Conservation (phyloP, 2,113 vertebrate genomes). For the Arvicanthis niloticus region DNA sequence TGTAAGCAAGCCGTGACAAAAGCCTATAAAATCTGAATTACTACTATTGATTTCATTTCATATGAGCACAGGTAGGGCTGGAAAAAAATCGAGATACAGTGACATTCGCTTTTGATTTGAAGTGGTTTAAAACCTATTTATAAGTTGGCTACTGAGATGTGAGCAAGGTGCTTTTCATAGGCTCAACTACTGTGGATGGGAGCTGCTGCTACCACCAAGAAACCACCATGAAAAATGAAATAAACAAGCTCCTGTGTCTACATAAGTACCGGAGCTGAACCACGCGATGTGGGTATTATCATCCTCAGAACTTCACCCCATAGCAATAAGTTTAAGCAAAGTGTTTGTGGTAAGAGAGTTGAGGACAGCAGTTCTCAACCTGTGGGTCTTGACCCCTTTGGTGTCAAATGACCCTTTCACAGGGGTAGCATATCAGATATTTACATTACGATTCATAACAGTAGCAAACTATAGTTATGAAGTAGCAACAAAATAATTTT, state of each 20-base stretch:
- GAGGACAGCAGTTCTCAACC: not conserved
- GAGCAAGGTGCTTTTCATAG: not conserved
- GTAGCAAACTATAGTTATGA: not conserved
- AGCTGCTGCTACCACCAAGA: not conserved
- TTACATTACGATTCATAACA: not conserved
- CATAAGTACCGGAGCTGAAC: not conserved
- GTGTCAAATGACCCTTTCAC: not conserved
- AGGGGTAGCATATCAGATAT: not conserved
- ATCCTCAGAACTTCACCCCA: not conserved
- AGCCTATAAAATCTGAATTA: conserved; percentile 7
- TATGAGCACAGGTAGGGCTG: not conserved
- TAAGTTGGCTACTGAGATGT: not conserved
- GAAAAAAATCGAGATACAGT: not conserved
- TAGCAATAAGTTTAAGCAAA: not conserved
- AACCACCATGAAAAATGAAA: not conserved
- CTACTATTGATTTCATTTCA: conserved; percentile 24
- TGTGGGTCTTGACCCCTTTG: not conserved
- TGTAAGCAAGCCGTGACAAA: not conserved
- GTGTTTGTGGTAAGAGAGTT: not conserved
- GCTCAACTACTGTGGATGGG: not conserved
- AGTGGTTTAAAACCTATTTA: conserved; percentile 33
- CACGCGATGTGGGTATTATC: not conserved
- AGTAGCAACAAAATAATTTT: not conserved
- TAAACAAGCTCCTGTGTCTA: not conserved
- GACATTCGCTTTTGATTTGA: conserved; percentile 6